Conservation (phyloP, 2,888 invertebrate species). For the Poecilus cupreus region DNA sequence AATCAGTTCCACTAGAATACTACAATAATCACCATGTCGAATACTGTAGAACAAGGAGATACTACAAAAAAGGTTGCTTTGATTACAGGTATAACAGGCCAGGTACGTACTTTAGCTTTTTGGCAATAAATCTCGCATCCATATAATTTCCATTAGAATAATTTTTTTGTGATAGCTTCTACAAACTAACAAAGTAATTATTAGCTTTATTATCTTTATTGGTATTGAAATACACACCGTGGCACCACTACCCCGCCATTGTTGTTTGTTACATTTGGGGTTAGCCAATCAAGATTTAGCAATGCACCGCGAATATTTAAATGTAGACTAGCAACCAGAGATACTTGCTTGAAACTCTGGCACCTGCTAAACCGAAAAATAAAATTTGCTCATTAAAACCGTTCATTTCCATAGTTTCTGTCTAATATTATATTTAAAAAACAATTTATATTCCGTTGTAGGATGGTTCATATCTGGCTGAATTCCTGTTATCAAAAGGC, state of each 20-base stretch:
- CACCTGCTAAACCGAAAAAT: background rate
- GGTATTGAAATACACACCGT: conserved; percentile 43
- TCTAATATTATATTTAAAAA: no score
- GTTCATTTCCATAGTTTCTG: no score
- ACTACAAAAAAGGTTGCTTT: conserved; percentile 83
- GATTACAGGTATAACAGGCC: conserved; percentile 98
- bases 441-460: conserved; percentile 70
- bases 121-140: background rate
- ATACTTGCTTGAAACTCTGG: background rate
- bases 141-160: conserved; percentile 30
- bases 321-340: conserved; percentile 7
- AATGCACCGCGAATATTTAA: conserved; percentile 12
- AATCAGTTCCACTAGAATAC: background rate
- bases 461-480: conserved; percentile 99
- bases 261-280: conserved; percentile 33
- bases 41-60: conserved; percentile 16
- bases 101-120: conserved; percentile 78
- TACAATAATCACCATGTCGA: background rate
- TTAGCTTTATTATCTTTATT: conserved; percentile 11
- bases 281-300: conserved; percentile 28
- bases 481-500: conserved; percentile 92
- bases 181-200: background rate
- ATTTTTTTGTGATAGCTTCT: background rate
- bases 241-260: conserved; percentile 39
- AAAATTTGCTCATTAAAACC: background rate